A percentile compares a stretch with the other conserved stretches of the same genome.
Evolutionary conservation across 2,888 invertebrate species (phyloP).

Genomic region (Ecdyonurus torrentis): DNA sequence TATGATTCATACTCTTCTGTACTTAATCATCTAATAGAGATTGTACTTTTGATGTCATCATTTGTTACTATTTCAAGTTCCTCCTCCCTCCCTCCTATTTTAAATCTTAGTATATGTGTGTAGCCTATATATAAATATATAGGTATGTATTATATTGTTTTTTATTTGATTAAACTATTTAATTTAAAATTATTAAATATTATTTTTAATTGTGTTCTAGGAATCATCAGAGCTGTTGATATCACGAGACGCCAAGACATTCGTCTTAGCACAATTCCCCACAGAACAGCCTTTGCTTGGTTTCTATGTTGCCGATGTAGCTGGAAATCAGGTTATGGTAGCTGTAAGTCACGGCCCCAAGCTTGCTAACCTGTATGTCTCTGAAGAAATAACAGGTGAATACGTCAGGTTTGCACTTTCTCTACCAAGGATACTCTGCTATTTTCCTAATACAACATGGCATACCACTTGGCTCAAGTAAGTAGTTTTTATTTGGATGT

Average conservation of each 20-base stretch:
- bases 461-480: constrained; percentile 69
- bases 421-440: constrained; percentile 62
- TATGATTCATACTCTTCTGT: too few species aligned
- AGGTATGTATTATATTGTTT: too few species aligned
- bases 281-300: constrained; percentile 43
- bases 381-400: constrained; percentile 34
- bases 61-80: too few species aligned
- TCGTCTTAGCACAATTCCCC: constrained; percentile 58
- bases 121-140: too few species aligned
- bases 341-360: constrained; percentile 62
- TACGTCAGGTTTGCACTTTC: constrained; percentile 55
- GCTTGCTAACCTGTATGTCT: constrained; percentile 63
- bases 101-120: too few species aligned
- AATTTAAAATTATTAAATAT: not conserved
- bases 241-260: constrained; percentile 53
- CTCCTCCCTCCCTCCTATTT: too few species aligned
- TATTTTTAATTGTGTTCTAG: constrained; percentile 15
- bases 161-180: constrained; percentile 1
- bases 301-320: constrained; percentile 72
- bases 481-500: constrained; percentile 22
- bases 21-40: too few species aligned
- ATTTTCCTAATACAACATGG: constrained; percentile 68
- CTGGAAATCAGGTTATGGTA: constrained; percentile 60
- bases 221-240: constrained; percentile 49
- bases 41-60: too few species aligned